Base-by-base conservation (phyloP, 2,797 vertebrate genomes). In the Tympanoctomys barrerae region DNA sequence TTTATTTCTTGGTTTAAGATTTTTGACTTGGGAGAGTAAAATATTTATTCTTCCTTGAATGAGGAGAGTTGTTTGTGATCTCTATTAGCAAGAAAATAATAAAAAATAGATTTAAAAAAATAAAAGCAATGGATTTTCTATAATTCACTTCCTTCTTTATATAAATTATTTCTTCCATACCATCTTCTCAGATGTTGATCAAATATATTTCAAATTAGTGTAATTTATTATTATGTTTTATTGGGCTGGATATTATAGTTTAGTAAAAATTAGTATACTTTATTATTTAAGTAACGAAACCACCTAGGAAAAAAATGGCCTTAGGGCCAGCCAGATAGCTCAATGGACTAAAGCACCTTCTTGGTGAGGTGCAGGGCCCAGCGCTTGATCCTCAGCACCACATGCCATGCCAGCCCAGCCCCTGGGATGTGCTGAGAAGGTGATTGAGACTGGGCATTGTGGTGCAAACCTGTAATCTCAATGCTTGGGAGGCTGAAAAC, bases 131-230 rank as follows among this genome's bases (percentile, higher is more conserved):
- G 1, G 26, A 73, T 73, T 94, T 86, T 46, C 16, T n/a, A 31
- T 85, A 36, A 4, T 57, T 49, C 49, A 49, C 49, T 89, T 66
- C 9, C n/a, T 81, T 91, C 13, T 31, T 81, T 81, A 68, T 52
- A 31, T 18, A 87, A 87, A 75, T 81, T 91, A 87, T 66, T 73
- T 24, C 52, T 77, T 68, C 3, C 11, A 19, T 82, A 9, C 16
- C 64, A 80, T 59, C 24, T 94, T 59, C 31, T 87, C 19, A 59
- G n/a, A 80, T 89, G 89, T 92, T 89, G 71, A 64, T 54, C 71
- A 92, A 79, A 80, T 71, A 24, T 2, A 13, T 42, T 42, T 42
- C 42, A 80, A 54, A 46, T 4, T 78, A 54, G 14, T 57, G 19
- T 18, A 57, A 57, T 57, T 57, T 57, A 18, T 57, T 57, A 18